Evolutionary conservation across 2,888 invertebrate genomes (phyloP).

Genomic region (Pandemis corylana): DNA sequence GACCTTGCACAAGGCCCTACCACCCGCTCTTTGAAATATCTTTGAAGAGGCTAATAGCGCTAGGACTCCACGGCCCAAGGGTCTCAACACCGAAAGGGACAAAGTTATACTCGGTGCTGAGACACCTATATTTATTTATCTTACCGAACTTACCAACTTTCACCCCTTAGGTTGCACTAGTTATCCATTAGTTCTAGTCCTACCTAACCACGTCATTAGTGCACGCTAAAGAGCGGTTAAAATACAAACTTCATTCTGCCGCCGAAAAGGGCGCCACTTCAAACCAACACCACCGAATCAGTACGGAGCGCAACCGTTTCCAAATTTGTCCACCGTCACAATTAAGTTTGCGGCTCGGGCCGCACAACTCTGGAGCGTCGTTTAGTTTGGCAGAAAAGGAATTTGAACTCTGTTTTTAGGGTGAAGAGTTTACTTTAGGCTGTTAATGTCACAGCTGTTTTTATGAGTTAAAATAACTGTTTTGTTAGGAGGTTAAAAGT

Average conservation of each 20-base stretch:
- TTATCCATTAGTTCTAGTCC: conserved; percentile 33
- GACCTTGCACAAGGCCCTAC: too few species aligned
- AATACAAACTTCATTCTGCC: conserved; percentile 20
- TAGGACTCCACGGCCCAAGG: too few species aligned
- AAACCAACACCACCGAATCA: not conserved
- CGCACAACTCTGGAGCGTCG: conserved; percentile 15
- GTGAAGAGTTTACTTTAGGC: not conserved
- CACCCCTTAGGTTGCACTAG: not conserved
- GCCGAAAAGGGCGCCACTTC: not conserved
- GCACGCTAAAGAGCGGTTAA: conserved; percentile 30
- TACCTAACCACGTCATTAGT: conserved; percentile 38
- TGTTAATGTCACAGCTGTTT: not conserved
- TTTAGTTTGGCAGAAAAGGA: conserved; percentile 3
- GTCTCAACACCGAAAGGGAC: too few species aligned
- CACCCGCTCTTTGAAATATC: too few species aligned
- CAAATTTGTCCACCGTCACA: conserved; percentile 13
- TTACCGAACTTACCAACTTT: not conserved
- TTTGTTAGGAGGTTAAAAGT: not conserved
- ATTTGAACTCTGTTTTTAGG: conserved; percentile 12
- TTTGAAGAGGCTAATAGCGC: too few species aligned
- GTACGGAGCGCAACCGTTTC: not conserved
- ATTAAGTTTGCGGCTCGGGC: conserved; percentile 24
- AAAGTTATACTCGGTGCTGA: too few species aligned
- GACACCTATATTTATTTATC: too few species aligned
- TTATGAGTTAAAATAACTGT: not conserved